Base-by-base conservation (phyloP, 2,888 invertebrate species). In the Coleophora flavipennella region DNA sequence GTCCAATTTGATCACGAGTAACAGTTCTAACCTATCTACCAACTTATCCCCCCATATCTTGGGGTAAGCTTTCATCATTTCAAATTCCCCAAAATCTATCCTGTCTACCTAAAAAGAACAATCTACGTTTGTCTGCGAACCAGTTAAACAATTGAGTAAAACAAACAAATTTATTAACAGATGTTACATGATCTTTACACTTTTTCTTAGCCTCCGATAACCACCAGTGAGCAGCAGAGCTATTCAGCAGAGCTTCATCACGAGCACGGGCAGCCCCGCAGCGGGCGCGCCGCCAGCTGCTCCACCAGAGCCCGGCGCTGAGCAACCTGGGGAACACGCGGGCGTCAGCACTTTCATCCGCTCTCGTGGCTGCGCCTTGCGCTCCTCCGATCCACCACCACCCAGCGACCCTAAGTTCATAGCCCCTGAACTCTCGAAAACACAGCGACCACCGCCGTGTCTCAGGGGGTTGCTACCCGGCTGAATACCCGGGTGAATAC, bases 171-270 rank as follows among this genome's bases (percentile, higher is more conserved):
- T 44, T 41, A 40, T 44, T 47, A 44, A 43, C 35, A 45, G 33
- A 31, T 20, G 32, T 46, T 27, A 31, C 33, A 39, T 35, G 13
- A 25, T 38, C 64, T 59, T 67, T 68, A 44, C 71, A 74, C 65
- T 73, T 75, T 74, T 75, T 74, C 72, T 73, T 72, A 58, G 50
- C 53, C 57, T 62, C 49, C 48, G 57, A 55, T 59, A 55, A 54
- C 45, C 43, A 39, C 33, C 26, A 10, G 11, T 28, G 7, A 9
- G 7, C 13, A 33, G 40, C 29, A 38, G 35, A 38, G 44, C 37
- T 26, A 35, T 43, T 61, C 59, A 79, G 60, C 78, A 78, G 34
- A 81, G 69, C 61, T 83, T 80, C 81, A 81, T 77, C 51, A 81
- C 65, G 53, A 81, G 45, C 50, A 80, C 58, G 33, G 83, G 81